Percentiles rank a stretch among this genome's conserved stretches.
Evolutionary conservation across 2,797 vertebrate species (phyloP).

Genomic region (Takifugu ocellatus): DNA sequence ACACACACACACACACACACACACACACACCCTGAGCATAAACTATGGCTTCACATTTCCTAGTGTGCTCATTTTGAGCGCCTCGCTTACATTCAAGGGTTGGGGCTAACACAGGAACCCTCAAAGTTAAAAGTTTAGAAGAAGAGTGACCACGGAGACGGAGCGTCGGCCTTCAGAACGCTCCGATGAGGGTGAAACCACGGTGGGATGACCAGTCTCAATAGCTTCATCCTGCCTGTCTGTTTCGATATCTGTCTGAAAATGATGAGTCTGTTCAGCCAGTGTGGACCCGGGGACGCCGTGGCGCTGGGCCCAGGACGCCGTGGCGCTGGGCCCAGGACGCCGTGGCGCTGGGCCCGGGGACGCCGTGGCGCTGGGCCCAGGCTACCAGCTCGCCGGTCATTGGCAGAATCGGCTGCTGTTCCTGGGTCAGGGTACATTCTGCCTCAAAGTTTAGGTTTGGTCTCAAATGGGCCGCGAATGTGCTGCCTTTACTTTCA

Average conservation of each 20-base stretch:
- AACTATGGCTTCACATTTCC: too few species aligned
- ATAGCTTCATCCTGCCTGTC: slow-evolving; percentile 60
- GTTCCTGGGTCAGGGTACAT: slow-evolving; percentile 3
- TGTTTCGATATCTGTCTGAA: slow-evolving; percentile 51
- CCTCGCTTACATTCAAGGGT: too few species aligned
- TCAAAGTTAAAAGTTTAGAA: too few species aligned
- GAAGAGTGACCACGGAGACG: too few species aligned
- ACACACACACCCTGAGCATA: too few species aligned
- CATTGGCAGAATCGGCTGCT: slow-evolving; percentile 7
- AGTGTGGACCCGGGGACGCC: not conserved
- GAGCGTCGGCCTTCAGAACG: not conserved
- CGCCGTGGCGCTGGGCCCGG: not conserved
- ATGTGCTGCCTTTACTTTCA: not conserved
- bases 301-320: not conserved
- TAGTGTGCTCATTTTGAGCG: too few species aligned
- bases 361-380: slow-evolving; percentile 39
- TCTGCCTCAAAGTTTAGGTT: slow-evolving; percentile 2
- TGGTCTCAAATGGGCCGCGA: slow-evolving; percentile 6
- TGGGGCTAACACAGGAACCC: too few species aligned
- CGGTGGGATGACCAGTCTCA: slow-evolving; percentile 57
- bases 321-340: slow-evolving; percentile 21
- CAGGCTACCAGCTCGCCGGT: slow-evolving; percentile 14
- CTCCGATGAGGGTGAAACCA: slow-evolving; percentile 27
- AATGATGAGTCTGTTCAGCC: slow-evolving; percentile 45
- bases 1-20: too few species aligned